These are phyloP conservation scores for Danio choprae DNA, from an alignment of 2,797 vertebrate species.

Conservation along the genomic window DNA sequence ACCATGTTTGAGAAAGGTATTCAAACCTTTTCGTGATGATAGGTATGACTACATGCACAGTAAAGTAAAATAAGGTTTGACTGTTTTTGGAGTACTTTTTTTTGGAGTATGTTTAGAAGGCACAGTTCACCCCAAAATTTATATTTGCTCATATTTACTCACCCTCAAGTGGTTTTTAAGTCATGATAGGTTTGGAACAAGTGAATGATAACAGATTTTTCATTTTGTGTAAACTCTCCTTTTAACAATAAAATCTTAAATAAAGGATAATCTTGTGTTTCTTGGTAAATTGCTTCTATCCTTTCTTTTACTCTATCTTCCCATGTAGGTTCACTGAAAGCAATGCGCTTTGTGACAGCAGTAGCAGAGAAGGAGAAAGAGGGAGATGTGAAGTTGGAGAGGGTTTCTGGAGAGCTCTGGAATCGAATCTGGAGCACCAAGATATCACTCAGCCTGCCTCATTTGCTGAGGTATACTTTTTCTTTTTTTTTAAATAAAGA, in stretches of 20 bases:
- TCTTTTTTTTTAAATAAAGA: background rate
- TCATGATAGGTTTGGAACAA: no score
- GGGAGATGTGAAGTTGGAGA: conserved; percentile 76
- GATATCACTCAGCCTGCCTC: conserved; percentile 83
- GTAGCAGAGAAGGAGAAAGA: conserved; percentile 71
- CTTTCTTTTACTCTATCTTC: background rate
- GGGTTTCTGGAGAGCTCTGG: conserved; percentile 92
- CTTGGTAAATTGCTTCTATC: background rate
- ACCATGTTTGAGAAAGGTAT: conserved; percentile 82
- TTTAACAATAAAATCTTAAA: background rate
- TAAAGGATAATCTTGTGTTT: background rate
- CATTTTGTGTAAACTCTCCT: no score
- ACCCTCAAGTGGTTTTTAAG: no score
- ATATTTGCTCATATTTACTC: no score
- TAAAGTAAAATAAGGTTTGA: background rate
- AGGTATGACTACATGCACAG: background rate
- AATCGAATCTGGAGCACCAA: conserved; percentile 86
- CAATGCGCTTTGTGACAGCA: conserved; percentile 91
- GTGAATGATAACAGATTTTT: no score
- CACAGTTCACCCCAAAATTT: no score
- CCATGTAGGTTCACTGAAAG: conserved; percentile 78
- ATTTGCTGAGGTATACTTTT: conserved; percentile 74
- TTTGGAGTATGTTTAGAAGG: no score
- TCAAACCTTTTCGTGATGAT: background rate
- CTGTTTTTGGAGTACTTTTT: background rate